These are phyloP conservation scores for Drosophila cracens DNA, from an alignment of 2,888 invertebrate species.

Conservation along the genomic window DNA sequence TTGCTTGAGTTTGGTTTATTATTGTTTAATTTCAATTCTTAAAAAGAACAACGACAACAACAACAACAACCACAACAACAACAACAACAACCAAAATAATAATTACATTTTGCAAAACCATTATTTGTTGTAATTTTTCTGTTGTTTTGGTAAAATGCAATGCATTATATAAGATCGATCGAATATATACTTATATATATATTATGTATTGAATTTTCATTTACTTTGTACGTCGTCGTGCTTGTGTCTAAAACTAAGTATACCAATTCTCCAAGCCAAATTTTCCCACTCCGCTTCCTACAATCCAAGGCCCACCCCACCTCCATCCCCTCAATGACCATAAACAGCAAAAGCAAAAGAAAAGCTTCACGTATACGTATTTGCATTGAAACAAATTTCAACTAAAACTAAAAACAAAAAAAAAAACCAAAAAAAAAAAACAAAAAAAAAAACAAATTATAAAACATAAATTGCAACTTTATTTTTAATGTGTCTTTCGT, in stretches of 20 bases:
- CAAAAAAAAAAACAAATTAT: conserved; percentile 6
- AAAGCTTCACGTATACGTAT: conserved; percentile 49
- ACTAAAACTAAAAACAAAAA: conserved; percentile 11
- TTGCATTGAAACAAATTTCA: conserved; percentile 45
- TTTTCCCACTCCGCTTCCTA: neutral
- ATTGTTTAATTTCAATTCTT: conserved; percentile 3
- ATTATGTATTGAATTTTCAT: conserved; percentile 67
- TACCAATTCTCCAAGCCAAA: conserved; percentile 47
- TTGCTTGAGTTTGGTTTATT: conserved; percentile 4
- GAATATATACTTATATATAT: conserved; percentile 61
- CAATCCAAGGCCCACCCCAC: neutral
- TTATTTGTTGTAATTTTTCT: conserved; percentile 41
- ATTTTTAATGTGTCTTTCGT: conserved; percentile 35
- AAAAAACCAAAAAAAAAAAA: neutral
- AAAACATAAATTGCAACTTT: conserved; percentile 33
- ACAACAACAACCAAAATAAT: conserved; percentile 5
- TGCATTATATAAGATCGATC: conserved; percentile 67
- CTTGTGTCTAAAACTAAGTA: conserved; percentile 77
- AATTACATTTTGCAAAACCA: conserved; percentile 25
- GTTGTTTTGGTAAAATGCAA: conserved; percentile 62
- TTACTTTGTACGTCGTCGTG: conserved; percentile 76
- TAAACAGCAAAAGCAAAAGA: conserved; percentile 59
- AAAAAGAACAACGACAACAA: neutral
- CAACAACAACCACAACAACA: conserved; percentile 8
- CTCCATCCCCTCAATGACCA: conserved; percentile 3